Base-by-base conservation (phyloP, 1,140 invertebrate genomes). In the Zaprionus capensis region DNA sequence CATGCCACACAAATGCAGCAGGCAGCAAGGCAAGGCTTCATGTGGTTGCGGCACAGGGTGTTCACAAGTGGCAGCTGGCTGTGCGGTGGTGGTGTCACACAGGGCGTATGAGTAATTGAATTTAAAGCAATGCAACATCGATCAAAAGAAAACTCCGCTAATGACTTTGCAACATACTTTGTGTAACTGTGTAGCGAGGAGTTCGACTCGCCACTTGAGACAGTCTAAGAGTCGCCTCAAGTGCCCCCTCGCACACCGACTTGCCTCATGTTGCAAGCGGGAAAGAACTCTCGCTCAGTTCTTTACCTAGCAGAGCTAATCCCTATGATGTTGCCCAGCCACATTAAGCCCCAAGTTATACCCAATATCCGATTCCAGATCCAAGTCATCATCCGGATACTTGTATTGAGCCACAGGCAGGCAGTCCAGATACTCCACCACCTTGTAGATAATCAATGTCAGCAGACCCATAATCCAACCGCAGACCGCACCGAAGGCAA, bases 401-500 rank as follows among this genome's bases (percentile, higher is more conserved):
- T 51, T 17, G 38, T 49, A 62, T 7, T 51, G 14, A 2, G 26
- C 14, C 11, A 28, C 34, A 1, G 82, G 55, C n/a, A 63, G 22
- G 17, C 49, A 62, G 9, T 71, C 66, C 1, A 80, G 38, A 20
- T 20, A 34, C 7, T 79, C 4, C 3, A 76, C 80, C 46, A 80
- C 5, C 53, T 82, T 80, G 36, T 77, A 87, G 15, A 87, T 7
- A 3, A 74, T 36, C 51, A 71, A 73, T 2, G 83, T 64, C 6
- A 87, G 0, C 5, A 86, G 44, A 9, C 72, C 81, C 63, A 87
- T 80, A 5, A 82, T 34, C 80, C 80, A 87, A 5, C 82, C 82
- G 15, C 80, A 87, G 1, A 86, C 24, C 0, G 67, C 76, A 5
- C 83, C 82, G 57, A 87, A 80, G n/a, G 82, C 82, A 17, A 86